Percentiles rank a stretch among this genome's conserved stretches.
Evolutionary conservation across 2,797 vertebrate genomes (phyloP).

Genomic region (Alcedo quadribrachys): DNA sequence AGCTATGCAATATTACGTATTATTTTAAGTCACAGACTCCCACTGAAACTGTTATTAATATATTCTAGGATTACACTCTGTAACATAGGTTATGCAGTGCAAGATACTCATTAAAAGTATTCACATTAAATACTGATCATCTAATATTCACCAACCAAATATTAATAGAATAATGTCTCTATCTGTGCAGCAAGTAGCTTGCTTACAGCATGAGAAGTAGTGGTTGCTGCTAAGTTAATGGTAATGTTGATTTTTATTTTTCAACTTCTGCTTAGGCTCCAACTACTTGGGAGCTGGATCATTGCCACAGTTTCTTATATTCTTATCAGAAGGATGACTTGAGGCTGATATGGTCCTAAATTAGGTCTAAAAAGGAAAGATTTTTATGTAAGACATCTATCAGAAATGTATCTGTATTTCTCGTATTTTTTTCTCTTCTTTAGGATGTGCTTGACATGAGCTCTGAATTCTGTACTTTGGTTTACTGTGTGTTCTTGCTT

Average conservation of each 20-base stretch:
- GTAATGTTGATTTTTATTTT: background rate
- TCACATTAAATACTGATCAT: background rate
- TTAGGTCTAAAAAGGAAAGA: background rate
- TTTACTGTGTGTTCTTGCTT: rapidly evolving
- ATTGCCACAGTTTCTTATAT: background rate
- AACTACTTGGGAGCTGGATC: background rate
- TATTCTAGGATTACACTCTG: background rate
- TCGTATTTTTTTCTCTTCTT: background rate
- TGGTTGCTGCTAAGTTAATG: background rate
- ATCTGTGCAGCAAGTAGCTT: background rate
- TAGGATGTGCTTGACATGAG: background rate
- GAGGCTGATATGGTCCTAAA: background rate
- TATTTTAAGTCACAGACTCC: background rate
- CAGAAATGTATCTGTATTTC: background rate
- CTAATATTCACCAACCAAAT: background rate
- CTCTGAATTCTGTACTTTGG: background rate
- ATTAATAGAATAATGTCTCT: background rate
- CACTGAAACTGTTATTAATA: background rate
- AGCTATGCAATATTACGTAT: rapidly evolving
- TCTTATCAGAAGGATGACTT: background rate
- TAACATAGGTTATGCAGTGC: background rate
- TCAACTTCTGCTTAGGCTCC: background rate
- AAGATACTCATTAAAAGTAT: background rate
- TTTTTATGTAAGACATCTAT: background rate
- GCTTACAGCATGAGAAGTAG: background rate